These are phyloP conservation scores for Subanguina moxae DNA, from an alignment of 1,140 invertebrate genomes.

Conservation along the genomic window DNA sequence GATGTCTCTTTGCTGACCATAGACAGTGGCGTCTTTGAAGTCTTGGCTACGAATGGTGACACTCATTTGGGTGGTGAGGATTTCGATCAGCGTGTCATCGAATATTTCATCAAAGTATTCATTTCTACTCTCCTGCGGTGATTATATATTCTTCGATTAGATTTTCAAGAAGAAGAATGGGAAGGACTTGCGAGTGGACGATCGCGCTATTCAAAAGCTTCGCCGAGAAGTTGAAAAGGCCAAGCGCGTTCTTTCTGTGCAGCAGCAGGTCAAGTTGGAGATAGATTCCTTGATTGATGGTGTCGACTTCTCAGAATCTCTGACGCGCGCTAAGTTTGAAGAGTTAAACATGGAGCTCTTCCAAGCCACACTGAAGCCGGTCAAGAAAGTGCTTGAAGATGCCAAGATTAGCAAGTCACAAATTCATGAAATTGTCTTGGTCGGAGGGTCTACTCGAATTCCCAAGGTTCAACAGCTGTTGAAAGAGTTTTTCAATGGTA, in stretches of 20 bases:
- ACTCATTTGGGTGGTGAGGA: constrained; percentile 92
- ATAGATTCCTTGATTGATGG: constrained; percentile 92
- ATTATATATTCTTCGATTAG: constrained; percentile 61
- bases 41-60: constrained; percentile 91
- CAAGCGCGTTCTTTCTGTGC: constrained; percentile 86
- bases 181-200: constrained; percentile 76
- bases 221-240: constrained; percentile 89
- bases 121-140: neutral
- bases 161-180: constrained; percentile 95
- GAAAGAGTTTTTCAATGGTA: constrained; percentile 58
- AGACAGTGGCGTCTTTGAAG: constrained; percentile 87
- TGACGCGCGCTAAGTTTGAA: constrained; percentile 87
- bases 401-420: constrained; percentile 81
- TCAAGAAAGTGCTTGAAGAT: constrained; percentile 85
- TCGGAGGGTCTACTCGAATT: constrained; percentile 93
- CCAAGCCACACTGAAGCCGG: constrained; percentile 80
- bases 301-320: constrained; percentile 89
- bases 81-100: constrained; percentile 91
- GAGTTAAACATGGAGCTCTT: constrained; percentile 86
- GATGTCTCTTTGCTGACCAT: constrained; percentile 78
- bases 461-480: constrained; percentile 82
- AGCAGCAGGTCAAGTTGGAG: constrained; percentile 77
- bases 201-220: constrained; percentile 81
- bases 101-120: constrained; percentile 72
- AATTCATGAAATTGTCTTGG: constrained; percentile 90